These are phyloP conservation scores for Coelopa frigida DNA, from an alignment of 1,140 invertebrate species.

Conservation along the genomic window DNA sequence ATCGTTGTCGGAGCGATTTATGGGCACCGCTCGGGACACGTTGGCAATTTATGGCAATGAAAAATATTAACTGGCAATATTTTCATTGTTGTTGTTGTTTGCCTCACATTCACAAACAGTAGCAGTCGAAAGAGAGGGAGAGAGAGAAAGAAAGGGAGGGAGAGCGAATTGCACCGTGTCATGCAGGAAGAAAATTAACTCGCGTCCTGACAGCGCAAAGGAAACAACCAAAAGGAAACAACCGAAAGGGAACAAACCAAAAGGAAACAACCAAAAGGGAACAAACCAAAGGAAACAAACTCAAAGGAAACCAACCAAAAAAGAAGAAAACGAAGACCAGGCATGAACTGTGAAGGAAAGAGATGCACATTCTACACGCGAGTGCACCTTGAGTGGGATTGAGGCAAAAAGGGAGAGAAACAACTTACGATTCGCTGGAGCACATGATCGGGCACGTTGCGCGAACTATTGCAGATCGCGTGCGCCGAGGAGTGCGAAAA, in stretches of 20 bases:
- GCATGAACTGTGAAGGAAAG: not conserved
- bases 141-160: no score
- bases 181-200: no score
- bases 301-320: not conserved
- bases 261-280: slow-evolving; percentile 8
- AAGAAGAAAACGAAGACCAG: slow-evolving; percentile 10
- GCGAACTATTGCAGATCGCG: slow-evolving; percentile 71
- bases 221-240: slow-evolving; percentile 17
- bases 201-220: no score
- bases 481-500: slow-evolving; percentile 84
- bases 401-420: not conserved
- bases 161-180: no score
- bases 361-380: not conserved
- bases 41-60: no score
- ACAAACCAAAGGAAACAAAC: not conserved
- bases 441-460: slow-evolving; percentile 81
- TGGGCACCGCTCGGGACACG: no score
- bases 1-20: no score
- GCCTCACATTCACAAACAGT: no score
- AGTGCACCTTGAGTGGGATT: slow-evolving; percentile 2
- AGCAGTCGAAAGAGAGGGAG: no score
- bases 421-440: slow-evolving; percentile 66
- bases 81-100: no score
- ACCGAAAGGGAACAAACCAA: slow-evolving; percentile 7
- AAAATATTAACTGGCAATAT: no score